Evolutionary conservation across 2,888 invertebrate species (phyloP).

Genomic region (Palloptera scutellata): DNA sequence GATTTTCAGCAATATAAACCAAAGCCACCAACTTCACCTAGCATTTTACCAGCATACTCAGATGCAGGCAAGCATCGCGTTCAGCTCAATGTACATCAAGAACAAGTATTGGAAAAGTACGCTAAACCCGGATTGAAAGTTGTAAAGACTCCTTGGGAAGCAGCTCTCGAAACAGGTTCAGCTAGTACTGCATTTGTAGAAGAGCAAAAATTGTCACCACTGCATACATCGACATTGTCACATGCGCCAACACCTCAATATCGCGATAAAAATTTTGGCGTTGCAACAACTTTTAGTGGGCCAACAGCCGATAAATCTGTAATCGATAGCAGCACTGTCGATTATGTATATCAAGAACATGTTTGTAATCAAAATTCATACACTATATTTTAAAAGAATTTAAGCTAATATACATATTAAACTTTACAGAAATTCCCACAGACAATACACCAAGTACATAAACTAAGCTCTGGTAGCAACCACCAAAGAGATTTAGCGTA

Average conservation of each 20-base stretch:
- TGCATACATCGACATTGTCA: constrained; percentile 31
- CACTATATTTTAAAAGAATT: not conserved
- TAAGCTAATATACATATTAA: not conserved
- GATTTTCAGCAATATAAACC: constrained; percentile 51
- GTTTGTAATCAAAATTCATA: not conserved
- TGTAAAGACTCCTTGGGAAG: constrained; percentile 76
- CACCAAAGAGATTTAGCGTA: constrained; percentile 60
- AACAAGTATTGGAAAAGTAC: constrained; percentile 70
- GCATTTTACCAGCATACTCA: constrained; percentile 66
- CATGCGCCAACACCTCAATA: constrained; percentile 30
- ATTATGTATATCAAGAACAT: not conserved
- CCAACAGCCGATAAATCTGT: not conserved
- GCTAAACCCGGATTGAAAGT: constrained; percentile 68
- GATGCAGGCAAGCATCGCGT: constrained; percentile 69
- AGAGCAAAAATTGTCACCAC: constrained; percentile 36
- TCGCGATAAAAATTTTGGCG: not conserved
- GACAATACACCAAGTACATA: constrained; percentile 28
- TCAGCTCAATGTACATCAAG: constrained; percentile 70
- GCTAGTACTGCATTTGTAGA: constrained; percentile 75
- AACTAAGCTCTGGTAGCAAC: constrained; percentile 41
- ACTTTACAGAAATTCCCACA: constrained; percentile 32
- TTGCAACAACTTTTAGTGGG: not conserved
- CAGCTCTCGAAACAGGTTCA: constrained; percentile 75
- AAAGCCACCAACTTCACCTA: constrained; percentile 55
- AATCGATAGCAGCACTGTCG: not conserved